Conservation (phyloP, 2,113 vertebrate species). For the Genyomyrus donnyi region DNA sequence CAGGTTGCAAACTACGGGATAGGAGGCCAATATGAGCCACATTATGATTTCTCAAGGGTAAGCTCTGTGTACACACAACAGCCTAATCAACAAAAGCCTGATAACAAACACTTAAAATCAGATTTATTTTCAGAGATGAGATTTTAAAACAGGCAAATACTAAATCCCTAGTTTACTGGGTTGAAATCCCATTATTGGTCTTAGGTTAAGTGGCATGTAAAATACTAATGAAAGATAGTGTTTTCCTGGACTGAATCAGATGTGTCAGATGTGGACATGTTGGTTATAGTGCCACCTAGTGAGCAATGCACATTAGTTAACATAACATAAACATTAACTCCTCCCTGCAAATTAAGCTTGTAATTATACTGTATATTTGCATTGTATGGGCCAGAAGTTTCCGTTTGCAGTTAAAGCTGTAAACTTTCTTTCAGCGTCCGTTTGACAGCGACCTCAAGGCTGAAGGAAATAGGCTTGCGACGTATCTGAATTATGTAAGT, state of each 20-base stretch:
- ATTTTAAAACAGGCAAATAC: background rate
- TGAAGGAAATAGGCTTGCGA: conserved; percentile 99
- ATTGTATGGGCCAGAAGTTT: background rate
- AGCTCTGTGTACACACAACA: conserved; percentile 40
- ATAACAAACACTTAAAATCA: background rate
- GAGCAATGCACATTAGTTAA: background rate
- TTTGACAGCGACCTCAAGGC: conserved; percentile 89
- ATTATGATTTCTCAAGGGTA: conserved; percentile 97
- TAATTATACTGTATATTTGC: background rate
- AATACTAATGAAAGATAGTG: background rate
- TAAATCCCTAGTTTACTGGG: background rate
- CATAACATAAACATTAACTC: background rate
- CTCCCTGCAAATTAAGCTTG: background rate
- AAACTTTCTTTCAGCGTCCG: conserved; percentile 92
- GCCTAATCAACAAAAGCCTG: background rate
- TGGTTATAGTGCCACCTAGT: background rate
- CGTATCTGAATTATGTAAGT: conserved; percentile 99
- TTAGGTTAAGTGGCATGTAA: background rate
- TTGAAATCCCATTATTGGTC: background rate
- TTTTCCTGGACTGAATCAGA: background rate
- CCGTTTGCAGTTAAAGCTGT: conserved; percentile 67
- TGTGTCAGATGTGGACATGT: background rate
- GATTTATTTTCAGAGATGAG: background rate
- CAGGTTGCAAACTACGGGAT: conserved; percentile 97
- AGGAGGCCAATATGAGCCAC: conserved; percentile 96